Evolutionary conservation across 2,797 vertebrate species (phyloP), one percentile per base, ranked within the genome.

Genomic region (Gymnodraco acuticeps): DNA sequence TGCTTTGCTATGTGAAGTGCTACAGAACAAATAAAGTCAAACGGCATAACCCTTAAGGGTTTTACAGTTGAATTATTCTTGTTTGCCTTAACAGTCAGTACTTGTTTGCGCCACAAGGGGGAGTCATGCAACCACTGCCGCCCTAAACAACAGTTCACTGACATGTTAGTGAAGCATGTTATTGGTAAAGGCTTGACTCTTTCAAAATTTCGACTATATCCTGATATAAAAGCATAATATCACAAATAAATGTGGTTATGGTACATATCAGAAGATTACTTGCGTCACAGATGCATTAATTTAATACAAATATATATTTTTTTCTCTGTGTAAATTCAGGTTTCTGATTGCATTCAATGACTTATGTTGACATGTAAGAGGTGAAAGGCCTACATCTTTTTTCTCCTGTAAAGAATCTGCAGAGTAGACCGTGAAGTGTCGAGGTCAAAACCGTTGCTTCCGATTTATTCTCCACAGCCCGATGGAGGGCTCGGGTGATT

Each of bases 11-110:
- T 86, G 73, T 87, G n/a, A 86, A 65, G 55, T 63, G 74, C 68
- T 76, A 64, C 64, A 81, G 54, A 38, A 85, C 41, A 12, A 91
- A 90, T 91, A 88, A 94, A 92, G 31, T 45, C 58, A 73, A 77
- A 77, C 15, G 1, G 14, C 38, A 46, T n/a, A 11, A 2, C 17
- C 8, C 10, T 46, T 6, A 3, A 31, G 5, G 3, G 66, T 47
- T 69, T 13, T 27, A 14, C 46, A 16, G 23, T 55, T 61, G 0
- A 45, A 2, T 61, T 41, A 13, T 31, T 63, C 41, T 38, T n/a
- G 9, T 13, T 50, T 52, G 23, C 13, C 8, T 23, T 7, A 51
- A 41, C 19, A 0, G 0, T 41, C 3, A 14, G 6, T 2, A 41
- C 17, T 31, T 5, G 0, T 50, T 52, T 3, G 0, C 16, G 27